Evolutionary conservation across 2,113 vertebrate genomes (phyloP).

Genomic region (Anguilla rostrata): DNA sequence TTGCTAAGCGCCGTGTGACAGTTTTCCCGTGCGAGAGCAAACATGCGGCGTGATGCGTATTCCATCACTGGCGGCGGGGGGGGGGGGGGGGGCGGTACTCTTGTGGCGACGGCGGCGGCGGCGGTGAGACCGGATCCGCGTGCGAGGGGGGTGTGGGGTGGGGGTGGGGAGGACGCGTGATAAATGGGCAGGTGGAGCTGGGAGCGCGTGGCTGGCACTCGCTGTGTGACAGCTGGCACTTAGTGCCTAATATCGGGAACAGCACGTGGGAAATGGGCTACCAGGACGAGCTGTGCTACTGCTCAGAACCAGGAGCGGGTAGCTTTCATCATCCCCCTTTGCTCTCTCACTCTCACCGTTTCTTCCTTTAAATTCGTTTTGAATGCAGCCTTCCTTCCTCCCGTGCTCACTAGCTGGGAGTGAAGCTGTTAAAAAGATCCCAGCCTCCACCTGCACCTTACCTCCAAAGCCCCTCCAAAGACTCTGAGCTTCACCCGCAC

Average conservation of each 20-base stretch:
- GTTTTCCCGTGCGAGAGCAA: constrained; percentile 62
- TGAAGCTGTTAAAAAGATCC: not conserved
- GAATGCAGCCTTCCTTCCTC: not conserved
- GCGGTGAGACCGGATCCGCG: constrained; percentile 64
- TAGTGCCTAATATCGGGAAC: constrained; percentile 57
- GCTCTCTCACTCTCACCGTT: not conserved
- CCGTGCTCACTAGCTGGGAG: not conserved
- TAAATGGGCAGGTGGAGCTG: constrained; percentile 57
- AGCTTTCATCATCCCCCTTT: not conserved
- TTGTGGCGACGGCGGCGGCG: not conserved
- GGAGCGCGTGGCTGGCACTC: constrained; percentile 25
- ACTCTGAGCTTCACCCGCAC: not conserved
- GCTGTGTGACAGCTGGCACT: constrained; percentile 64
- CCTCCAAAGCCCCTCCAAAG: not conserved
- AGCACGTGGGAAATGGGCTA: constrained; percentile 34
- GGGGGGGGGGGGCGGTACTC: constrained; percentile 51
- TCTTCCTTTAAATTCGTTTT: not conserved
- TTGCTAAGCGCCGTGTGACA: constrained; percentile 36
- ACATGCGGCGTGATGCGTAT: constrained; percentile 37
- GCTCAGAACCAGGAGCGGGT: not conserved
- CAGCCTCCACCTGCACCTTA: no score
- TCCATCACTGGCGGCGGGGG: constrained; percentile 56
- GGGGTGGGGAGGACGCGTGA: constrained; percentile 43
- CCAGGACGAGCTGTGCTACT: not conserved
- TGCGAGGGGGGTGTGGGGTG: constrained; percentile 39